Evolutionary conservation across 2,888 invertebrate species (phyloP), one percentile per base, ranked within the genome.

Genomic region (Agonopterix alstromeriana): DNA sequence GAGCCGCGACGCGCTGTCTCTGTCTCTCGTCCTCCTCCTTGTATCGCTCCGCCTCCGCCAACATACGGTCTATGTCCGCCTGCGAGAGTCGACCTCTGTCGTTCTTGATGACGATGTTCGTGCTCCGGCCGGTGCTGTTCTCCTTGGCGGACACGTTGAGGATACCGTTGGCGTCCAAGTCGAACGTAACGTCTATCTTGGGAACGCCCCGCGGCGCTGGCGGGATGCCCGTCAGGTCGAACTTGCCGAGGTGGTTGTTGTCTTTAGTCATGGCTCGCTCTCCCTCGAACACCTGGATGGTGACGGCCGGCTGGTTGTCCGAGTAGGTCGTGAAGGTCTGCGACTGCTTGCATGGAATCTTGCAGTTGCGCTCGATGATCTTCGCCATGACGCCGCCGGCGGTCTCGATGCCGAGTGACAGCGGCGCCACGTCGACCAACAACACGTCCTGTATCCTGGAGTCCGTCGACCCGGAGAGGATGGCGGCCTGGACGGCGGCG

Each of bases 61-160:
- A 74, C 93, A 93, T 94, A 51, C 91, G 85, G 52, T 94, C 94
- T 52, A 94, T 94, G 64, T 94, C 94, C 35, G 91, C 91, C 65
- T 94, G 93, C 10, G 93, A 93, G 43, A 94, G 79, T 5, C 94
- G 87, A 0, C 94, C 94, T 67, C 93, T 93, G 77, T 94, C 93
- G 74, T 94, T 94, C 63, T 92, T 93, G 53, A 95, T 95, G 14
- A 92, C 92, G 53, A 94, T 94, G 61, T 92, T 92, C 68, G 91
- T 92, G 35, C 90, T 90, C 53, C 92, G 93, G 42, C 87, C 91
- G 0, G 90, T 86, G 53, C 89, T 84, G 67, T 88, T 89, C 46
- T 90, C 90, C 52, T 91, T 90, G 11, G 95, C 95, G 0, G 93
- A 91, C 0, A 95, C 95, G 67, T 94, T 95, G 53, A 42, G 11